Evolutionary conservation across 2,888 invertebrate species (phyloP).

Genomic region (Gryllus longicercus): DNA sequence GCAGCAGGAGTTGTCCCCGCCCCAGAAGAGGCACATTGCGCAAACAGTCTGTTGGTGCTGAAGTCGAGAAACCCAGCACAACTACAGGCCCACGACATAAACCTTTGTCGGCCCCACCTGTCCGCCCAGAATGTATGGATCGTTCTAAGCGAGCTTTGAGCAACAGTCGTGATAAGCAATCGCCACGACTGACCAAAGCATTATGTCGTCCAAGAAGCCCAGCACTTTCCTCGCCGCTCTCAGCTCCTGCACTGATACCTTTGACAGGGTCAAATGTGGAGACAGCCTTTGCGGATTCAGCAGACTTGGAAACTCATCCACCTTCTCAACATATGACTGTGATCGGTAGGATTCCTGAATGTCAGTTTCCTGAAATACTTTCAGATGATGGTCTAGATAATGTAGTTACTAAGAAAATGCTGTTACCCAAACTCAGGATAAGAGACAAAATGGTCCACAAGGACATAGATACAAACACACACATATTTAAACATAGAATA

Average conservation of each 20-base stretch:
- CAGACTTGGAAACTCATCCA: background rate
- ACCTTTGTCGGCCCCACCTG: background rate
- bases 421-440: slow-evolving; percentile 29
- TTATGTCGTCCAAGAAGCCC: slow-evolving; percentile 26
- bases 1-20: slow-evolving; percentile 29
- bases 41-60: slow-evolving; percentile 23
- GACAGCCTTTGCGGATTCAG: background rate
- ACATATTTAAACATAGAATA: slow-evolving; percentile 32
- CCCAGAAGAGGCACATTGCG: slow-evolving; percentile 26
- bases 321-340: slow-evolving; percentile 19
- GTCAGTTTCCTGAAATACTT: background rate
- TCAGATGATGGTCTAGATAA: slow-evolving; percentile 2
- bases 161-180: slow-evolving; percentile 26
- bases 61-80: slow-evolving; percentile 21
- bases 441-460: slow-evolving; percentile 25
- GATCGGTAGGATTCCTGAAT: background rate
- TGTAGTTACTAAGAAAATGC: slow-evolving; percentile 26
- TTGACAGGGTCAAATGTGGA: slow-evolving; percentile 22
- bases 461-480: slow-evolving; percentile 26
- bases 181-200: slow-evolving; percentile 25
- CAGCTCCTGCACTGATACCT: slow-evolving; percentile 5
- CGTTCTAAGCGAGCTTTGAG: slow-evolving; percentile 29
- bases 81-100: background rate
- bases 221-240: background rate
- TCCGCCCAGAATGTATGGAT: slow-evolving; percentile 18